Percentiles rank a stretch among this genome's conserved stretches.
Evolutionary conservation across 2,888 invertebrate genomes (phyloP).

Genomic region (Alloscopus bannaensis): DNA sequence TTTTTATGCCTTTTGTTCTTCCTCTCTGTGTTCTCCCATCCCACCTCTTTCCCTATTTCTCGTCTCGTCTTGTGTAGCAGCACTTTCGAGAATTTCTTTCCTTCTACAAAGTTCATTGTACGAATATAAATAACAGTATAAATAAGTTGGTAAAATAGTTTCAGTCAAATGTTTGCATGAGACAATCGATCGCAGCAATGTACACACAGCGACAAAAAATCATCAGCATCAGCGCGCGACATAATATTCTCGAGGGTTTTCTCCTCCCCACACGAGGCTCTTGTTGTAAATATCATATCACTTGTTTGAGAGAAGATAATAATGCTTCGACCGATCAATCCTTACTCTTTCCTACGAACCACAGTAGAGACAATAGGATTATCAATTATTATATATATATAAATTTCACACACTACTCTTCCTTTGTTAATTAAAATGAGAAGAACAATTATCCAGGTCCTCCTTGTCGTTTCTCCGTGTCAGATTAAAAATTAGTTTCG

Average conservation of each 20-base stretch:
- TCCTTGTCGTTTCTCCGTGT: neutral
- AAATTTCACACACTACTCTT: no score
- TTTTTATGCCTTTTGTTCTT: neutral
- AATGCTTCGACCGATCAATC: neutral
- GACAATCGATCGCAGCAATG: no score
- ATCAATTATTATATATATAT: no score
- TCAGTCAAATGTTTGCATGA: slow-evolving; percentile 51
- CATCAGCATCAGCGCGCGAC: no score
- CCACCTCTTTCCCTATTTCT: neutral
- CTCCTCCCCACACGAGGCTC: slow-evolving; percentile 6
- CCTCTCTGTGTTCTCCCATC: neutral
- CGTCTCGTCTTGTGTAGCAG: slow-evolving; percentile 27
- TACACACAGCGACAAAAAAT: slow-evolving; percentile 29
- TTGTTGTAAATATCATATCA: slow-evolving; percentile 50
- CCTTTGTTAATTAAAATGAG: neutral
- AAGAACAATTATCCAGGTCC: neutral
- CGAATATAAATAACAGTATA: slow-evolving; percentile 31
- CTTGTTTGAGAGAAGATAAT: slow-evolving; percentile 8
- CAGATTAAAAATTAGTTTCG: neutral
- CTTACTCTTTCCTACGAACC: neutral
- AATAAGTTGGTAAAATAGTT: slow-evolving; percentile 50
- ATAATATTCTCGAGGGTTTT: no score
- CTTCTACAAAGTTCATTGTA: slow-evolving; percentile 2
- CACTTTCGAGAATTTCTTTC: slow-evolving; percentile 31
- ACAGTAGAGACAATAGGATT: no score